Conservation (phyloP, 2,797 vertebrate genomes). For the Protosalanx chinensis region DNA sequence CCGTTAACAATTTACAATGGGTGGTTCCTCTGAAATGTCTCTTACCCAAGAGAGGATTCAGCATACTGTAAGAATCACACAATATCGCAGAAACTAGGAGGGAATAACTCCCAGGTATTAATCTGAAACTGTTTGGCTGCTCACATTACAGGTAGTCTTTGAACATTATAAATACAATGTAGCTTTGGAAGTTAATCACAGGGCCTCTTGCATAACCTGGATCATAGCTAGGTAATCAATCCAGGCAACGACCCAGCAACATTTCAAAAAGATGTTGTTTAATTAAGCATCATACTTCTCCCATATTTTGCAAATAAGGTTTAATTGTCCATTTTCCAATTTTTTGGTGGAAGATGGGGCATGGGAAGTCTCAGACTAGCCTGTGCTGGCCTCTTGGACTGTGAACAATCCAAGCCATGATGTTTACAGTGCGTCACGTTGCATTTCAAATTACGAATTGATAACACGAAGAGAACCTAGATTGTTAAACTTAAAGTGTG, state of each 20-base stretch:
- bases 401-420: background rate
- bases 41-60: background rate
- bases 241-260: too few species aligned
- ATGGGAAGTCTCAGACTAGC: background rate
- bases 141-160: too few species aligned
- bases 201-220: too few species aligned
- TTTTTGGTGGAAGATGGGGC: background rate
- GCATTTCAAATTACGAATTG: background rate
- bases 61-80: background rate
- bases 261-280: too few species aligned
- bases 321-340: background rate
- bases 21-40: background rate
- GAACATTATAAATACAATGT: too few species aligned
- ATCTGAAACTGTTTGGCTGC: too few species aligned
- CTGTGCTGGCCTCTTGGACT: background rate
- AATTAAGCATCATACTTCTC: too few species aligned
- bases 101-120: too few species aligned
- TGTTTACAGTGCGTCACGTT: background rate
- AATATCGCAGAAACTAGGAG: background rate
- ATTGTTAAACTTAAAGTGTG: background rate
- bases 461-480: background rate
- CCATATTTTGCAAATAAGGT: background rate
- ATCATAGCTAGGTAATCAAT: too few species aligned
- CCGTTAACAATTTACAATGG: slow-evolving; percentile 27
- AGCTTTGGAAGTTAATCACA: too few species aligned